A percentile compares a stretch with the other conserved stretches of the same genome.
Conservation (phyloP, 2,797 vertebrate species). For the Loris lydekkerianus region DNA sequence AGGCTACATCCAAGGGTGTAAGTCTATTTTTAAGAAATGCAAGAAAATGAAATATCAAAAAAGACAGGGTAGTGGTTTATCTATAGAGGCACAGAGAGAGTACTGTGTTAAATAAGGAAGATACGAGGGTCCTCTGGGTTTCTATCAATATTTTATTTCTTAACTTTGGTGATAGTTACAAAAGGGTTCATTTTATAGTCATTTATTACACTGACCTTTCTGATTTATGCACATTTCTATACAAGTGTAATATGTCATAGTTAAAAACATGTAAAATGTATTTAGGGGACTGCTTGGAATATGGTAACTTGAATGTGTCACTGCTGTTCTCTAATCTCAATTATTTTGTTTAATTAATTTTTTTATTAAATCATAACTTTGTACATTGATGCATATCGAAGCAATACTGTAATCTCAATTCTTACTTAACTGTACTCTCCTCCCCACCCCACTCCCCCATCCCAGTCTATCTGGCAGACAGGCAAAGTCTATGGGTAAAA, state of each 20-base stretch:
- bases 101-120: not conserved
- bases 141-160: slow-evolving; percentile 28
- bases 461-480: not conserved
- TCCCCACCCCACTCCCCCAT: not conserved
- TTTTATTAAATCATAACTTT: too few relatives aligned
- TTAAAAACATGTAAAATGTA: slow-evolving; percentile 41
- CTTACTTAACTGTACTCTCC: not conserved
- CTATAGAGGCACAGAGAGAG: not conserved
- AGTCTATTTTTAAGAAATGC: slow-evolving; percentile 20
- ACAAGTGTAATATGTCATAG: slow-evolving; percentile 6
- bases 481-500: not conserved
- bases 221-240: slow-evolving; percentile 57
- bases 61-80: not conserved
- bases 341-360: not conserved
- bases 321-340: not conserved
- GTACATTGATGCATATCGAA: too few relatives aligned
- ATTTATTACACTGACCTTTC: slow-evolving; percentile 62
- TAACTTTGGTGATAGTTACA: slow-evolving; percentile 14
- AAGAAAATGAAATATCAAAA: slow-evolving; percentile 45
- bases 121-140: not conserved
- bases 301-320: not conserved
- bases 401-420: not conserved
- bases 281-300: not conserved
- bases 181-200: slow-evolving; percentile 28
- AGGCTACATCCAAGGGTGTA: not conserved